Base-by-base conservation (phyloP, 2,888 invertebrate species). In the Byasa hedistus region DNA sequence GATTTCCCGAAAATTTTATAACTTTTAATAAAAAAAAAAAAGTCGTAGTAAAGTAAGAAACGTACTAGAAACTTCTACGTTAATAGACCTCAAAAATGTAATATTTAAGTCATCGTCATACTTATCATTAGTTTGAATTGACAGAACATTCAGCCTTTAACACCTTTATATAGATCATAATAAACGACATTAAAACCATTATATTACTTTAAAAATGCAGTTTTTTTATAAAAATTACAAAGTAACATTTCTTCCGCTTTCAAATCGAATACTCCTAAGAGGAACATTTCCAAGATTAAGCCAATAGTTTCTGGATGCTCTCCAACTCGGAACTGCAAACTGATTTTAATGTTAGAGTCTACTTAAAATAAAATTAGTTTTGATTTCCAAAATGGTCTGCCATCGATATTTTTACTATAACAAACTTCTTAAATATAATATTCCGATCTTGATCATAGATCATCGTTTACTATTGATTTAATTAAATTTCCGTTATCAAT, bases 271-370 rank as follows among this genome's bases (percentile, higher is more conserved):
- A 60, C 55, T 56, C 66, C 59, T 59, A 36, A 54, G 56, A 59
- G 66, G 59, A 55, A 66, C 58, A 51, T 59, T 63, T 60, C 32
- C 48, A 63, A 66, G 62, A 66, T 63, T 66, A 62, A 66, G 58
- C 27, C 62, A 44, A 58, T 44, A 58, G 54, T 58, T 59, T 27
- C 48, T 66, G 66, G 66, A 58, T 55, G 22, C 44, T 44, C 8
- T 62, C 66, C 66, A 63, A 66, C 10, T 58, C 52, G 44, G 21
- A 64, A 64, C 61, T 32, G 23, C 56, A 62, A 62, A 66, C 62
- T 62, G 62, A 63, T 66, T 66, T 56, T 59, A 63, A 63, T 63
- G 62, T 39, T 56, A 44, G 24, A 54, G 58, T 44, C 39, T 22
- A 27, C 44, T 59, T 36, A 55, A n/a, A 59, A 56, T 57, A 60